phyloP scores from a whole-genome alignment of 1,140 invertebrate species.

The Sycophaga agraensis region DNA sequence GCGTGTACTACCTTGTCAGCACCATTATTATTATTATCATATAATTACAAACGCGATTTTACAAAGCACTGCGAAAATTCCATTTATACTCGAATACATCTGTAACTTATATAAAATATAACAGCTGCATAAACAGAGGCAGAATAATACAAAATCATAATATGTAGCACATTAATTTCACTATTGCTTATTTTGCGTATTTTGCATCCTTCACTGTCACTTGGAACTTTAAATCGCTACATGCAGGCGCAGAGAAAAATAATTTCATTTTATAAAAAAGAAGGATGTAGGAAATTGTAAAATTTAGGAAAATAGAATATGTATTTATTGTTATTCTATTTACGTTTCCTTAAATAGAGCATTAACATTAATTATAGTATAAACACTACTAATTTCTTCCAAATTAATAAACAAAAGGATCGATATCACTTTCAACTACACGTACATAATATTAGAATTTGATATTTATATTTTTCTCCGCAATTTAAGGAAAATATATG shows the following conservation, averaged over 20 bases:
- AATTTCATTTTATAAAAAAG: background rate
- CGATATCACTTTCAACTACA: no score
- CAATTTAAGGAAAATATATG: background rate
- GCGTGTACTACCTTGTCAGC: background rate
- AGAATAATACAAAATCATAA: background rate
- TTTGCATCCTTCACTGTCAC: background rate
- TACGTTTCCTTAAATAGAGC: no score
- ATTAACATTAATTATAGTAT: no score
- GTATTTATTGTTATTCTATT: no score
- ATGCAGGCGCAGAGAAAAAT: constrained; percentile 11
- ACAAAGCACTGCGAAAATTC: background rate
- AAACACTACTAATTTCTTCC: no score
- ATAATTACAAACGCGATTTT: background rate
- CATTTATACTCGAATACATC: background rate
- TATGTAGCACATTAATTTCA: no score
- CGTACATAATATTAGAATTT: background rate
- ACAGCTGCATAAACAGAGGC: constrained; percentile 2
- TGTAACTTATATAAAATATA: background rate
- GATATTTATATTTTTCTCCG: constrained; percentile 4
- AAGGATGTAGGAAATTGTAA: no score
- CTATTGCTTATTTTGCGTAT: no score
- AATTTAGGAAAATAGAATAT: no score
- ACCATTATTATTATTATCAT: background rate
- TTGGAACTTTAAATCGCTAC: background rate
- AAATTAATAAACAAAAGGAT: no score